Conservation (phyloP, 1,140 invertebrate species). For the Trichonephila clavipes region DNA sequence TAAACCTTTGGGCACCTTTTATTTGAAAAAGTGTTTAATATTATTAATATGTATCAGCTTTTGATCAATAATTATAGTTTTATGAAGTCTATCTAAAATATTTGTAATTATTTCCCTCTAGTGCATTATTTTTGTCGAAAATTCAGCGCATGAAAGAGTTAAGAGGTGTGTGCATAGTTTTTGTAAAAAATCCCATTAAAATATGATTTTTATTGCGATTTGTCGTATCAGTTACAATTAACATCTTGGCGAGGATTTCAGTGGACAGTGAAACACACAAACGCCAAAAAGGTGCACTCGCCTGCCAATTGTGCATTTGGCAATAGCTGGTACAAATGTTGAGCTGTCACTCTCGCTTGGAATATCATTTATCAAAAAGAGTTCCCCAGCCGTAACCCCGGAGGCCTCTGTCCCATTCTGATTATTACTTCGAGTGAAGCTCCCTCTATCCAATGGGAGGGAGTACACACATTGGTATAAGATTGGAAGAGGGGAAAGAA, state of each 20-base stretch:
- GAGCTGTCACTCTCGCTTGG: slow-evolving; percentile 54
- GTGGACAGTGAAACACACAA: not conserved
- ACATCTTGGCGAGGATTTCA: not conserved
- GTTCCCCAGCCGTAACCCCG: slow-evolving; percentile 54
- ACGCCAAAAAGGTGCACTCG: slow-evolving; percentile 55
- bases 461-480: not conserved
- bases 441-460: slow-evolving; percentile 60
- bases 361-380: slow-evolving; percentile 75
- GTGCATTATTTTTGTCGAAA: too few species aligned
- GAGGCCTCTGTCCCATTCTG: slow-evolving; percentile 61
- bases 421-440: slow-evolving; percentile 70
- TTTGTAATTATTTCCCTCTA: too few species aligned
- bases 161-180: too few species aligned
- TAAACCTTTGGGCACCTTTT: too few species aligned
- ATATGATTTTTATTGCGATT: too few species aligned
- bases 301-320: slow-evolving; percentile 28
- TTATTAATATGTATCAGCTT: too few species aligned
- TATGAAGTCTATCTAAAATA: too few species aligned
- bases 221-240: too few species aligned
- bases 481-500: slow-evolving; percentile 9
- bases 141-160: too few species aligned
- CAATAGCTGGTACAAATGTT: not conserved
- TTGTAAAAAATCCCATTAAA: too few species aligned
- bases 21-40: too few species aligned
- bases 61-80: too few species aligned